Evolutionary conservation across 1,140 invertebrate species (phyloP).

Genomic region (Aphis gossypii): DNA sequence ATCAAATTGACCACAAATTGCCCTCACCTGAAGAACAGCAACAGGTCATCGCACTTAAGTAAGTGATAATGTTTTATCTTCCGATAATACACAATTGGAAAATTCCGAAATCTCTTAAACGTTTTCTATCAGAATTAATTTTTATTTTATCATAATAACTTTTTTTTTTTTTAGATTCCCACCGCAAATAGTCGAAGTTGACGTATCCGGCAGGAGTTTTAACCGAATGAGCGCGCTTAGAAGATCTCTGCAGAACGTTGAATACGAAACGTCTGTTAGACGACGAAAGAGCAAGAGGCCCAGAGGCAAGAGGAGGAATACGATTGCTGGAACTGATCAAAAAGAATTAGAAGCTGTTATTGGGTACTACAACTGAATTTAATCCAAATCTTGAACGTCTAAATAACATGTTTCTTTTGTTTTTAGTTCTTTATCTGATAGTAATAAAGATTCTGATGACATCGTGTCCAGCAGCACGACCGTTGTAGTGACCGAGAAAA

Average conservation of each 20-base stretch:
- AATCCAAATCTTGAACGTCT: background rate
- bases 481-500: slow-evolving; percentile 68
- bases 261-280: slow-evolving; percentile 61
- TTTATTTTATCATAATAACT: background rate
- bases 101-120: background rate
- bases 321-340: slow-evolving; percentile 86
- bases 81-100: background rate
- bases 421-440: slow-evolving; percentile 69
- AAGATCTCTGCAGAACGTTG: slow-evolving; percentile 74
- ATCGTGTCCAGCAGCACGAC: slow-evolving; percentile 61
- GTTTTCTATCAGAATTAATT: background rate
- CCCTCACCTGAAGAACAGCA: slow-evolving; percentile 84
- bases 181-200: slow-evolving; percentile 84
- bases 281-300: slow-evolving; percentile 78
- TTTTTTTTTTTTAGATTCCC: slow-evolving; percentile 73
- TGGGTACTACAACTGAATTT: slow-evolving; percentile 56
- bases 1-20: slow-evolving; percentile 73
- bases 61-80: slow-evolving; percentile 63
- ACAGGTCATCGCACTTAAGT: slow-evolving; percentile 80
- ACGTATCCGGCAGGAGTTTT: slow-evolving; percentile 84
- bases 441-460: slow-evolving; percentile 64
- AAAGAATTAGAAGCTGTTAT: slow-evolving; percentile 73
- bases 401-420: slow-evolving; percentile 30
- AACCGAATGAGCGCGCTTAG: slow-evolving; percentile 84
- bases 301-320: slow-evolving; percentile 84